phyloP scores from a whole-genome alignment of 2,888 invertebrate species.

The Tetanocera ferruginea region DNA sequence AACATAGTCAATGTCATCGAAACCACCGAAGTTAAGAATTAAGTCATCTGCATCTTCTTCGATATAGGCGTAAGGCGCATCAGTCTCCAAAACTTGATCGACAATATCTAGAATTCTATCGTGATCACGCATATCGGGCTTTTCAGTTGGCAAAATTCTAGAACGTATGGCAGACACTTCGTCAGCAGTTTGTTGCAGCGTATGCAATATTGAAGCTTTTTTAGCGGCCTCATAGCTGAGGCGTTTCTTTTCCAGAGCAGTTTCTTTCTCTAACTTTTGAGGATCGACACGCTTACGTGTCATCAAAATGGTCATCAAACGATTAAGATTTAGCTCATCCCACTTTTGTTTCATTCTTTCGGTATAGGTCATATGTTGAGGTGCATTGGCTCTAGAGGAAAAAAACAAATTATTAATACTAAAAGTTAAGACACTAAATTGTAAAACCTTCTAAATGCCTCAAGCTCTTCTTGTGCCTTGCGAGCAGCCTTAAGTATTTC shows the following conservation, averaged over 20 bases:
- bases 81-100: constrained; percentile 50
- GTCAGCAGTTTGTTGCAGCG: constrained; percentile 58
- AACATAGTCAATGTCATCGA: constrained; percentile 58
- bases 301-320: constrained; percentile 71
- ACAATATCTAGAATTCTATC: constrained; percentile 62
- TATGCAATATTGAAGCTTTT: constrained; percentile 58
- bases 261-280: constrained; percentile 72
- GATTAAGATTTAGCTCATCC: constrained; percentile 76
- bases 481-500: constrained; percentile 53
- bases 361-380: constrained; percentile 50
- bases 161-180: constrained; percentile 64
- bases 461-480: constrained; percentile 55
- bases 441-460: constrained; percentile 45
- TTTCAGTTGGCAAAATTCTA: constrained; percentile 69
- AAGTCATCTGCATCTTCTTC: constrained; percentile 52
- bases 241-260: constrained; percentile 77
- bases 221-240: constrained; percentile 71
- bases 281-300: constrained; percentile 67
- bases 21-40: constrained; percentile 52
- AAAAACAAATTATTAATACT: neutral
- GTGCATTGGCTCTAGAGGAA: constrained; percentile 37
- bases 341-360: constrained; percentile 70
- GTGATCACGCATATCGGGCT: constrained; percentile 65
- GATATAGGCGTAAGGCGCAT: constrained; percentile 53
- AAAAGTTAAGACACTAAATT: neutral